Conservation (phyloP, 2,888 invertebrate species). For the Lissocephala sabroskyi region DNA sequence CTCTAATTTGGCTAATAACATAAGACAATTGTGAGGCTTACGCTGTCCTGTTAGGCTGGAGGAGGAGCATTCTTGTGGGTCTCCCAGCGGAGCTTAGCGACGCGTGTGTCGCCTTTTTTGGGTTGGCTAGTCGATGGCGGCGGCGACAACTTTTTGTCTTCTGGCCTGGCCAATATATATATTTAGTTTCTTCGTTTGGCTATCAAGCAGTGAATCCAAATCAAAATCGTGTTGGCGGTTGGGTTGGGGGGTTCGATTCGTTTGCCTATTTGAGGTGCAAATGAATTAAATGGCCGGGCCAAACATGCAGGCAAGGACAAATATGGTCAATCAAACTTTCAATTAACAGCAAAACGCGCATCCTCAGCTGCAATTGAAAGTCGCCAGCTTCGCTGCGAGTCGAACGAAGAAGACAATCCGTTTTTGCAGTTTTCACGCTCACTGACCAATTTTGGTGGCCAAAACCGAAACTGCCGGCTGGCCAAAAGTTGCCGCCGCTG, state of each 20-base stretch:
- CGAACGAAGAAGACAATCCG: constrained; percentile 18
- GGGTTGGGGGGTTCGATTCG: background rate
- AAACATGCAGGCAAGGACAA: constrained; percentile 24
- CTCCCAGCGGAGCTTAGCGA: constrained; percentile 17
- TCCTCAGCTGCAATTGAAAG: constrained; percentile 43
- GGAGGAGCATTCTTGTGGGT: too few relatives aligned
- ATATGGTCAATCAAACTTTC: constrained; percentile 58
- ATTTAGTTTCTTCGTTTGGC: too few relatives aligned
- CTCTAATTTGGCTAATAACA: too few relatives aligned
- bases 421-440: constrained; percentile 53
- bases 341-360: constrained; percentile 55
- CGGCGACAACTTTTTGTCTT: constrained; percentile 19
- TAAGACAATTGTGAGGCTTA: too few relatives aligned
- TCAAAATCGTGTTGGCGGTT: constrained; percentile 31
- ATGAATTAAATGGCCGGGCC: constrained; percentile 5
- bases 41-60: too few relatives aligned
- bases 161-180: too few relatives aligned
- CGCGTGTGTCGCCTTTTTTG: constrained; percentile 58
- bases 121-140: constrained; percentile 22
- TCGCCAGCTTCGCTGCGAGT: background rate
- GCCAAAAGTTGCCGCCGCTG: constrained; percentile 1
- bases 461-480: constrained; percentile 16
- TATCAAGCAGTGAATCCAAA: too few relatives aligned
- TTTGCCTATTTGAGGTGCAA: constrained; percentile 20
- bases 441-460: constrained; percentile 50